phyloP scores from a whole-genome alignment of 2,888 invertebrate genomes.

The Choristoneura rosaceana region DNA sequence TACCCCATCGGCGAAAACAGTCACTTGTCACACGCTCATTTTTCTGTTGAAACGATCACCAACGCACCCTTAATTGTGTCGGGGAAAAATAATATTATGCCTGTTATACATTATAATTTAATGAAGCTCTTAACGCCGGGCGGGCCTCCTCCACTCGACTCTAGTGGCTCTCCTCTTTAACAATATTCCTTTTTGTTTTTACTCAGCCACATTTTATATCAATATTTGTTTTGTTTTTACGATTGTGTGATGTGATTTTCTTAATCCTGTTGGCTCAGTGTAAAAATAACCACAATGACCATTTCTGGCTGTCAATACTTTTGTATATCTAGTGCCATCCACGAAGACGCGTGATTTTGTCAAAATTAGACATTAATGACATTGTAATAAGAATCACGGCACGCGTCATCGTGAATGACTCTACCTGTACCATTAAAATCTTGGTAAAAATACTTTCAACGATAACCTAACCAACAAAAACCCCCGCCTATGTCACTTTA shows the following conservation, averaged over 20 bases:
- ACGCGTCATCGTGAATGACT: too few relatives aligned
- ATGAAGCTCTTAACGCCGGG: conserved; percentile 22
- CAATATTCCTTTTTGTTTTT: conserved; percentile 28
- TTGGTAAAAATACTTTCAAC: too few relatives aligned
- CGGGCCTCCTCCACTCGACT: conserved; percentile 5
- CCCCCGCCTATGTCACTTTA: too few relatives aligned
- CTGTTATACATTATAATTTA: conserved; percentile 30
- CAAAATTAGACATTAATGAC: too few relatives aligned
- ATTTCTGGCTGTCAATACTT: too few relatives aligned
- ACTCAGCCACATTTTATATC: conserved; percentile 22
- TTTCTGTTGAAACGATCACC: background rate
- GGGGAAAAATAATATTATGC: conserved; percentile 29
- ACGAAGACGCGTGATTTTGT: too few relatives aligned
- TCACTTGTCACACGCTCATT: background rate
- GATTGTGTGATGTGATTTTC: background rate
- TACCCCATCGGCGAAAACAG: background rate
- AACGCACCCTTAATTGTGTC: conserved; percentile 12
- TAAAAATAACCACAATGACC: too few relatives aligned
- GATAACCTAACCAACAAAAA: too few relatives aligned
- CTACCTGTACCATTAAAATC: too few relatives aligned
- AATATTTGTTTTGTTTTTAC: background rate
- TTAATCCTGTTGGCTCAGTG: background rate
- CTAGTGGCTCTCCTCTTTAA: conserved; percentile 11
- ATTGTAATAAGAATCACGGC: too few relatives aligned
- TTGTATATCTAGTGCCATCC: too few relatives aligned